phyloP scores from a whole-genome alignment of 2,888 invertebrate species.

The Dicyrtoma fusca region DNA sequence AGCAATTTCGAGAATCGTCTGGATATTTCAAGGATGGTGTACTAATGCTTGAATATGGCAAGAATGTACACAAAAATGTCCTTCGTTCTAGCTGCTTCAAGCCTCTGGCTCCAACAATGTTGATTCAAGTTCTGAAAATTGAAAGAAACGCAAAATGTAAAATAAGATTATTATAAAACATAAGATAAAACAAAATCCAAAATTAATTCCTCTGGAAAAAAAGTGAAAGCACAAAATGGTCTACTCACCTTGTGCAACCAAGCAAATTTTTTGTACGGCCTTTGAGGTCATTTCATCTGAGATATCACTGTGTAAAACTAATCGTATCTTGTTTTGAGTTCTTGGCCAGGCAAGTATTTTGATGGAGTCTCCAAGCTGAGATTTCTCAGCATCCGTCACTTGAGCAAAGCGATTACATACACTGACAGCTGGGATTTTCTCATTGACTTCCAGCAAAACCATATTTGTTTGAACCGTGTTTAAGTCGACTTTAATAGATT shows the following conservation, averaged over 20 bases:
- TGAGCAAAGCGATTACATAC: conserved; percentile 65
- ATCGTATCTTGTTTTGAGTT: conserved; percentile 66
- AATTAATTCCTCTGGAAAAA: too few relatives aligned
- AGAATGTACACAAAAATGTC: too few relatives aligned
- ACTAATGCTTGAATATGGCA: too few relatives aligned
- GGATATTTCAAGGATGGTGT: too few relatives aligned
- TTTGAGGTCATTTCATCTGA: conserved; percentile 69
- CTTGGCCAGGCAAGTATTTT: conserved; percentile 61
- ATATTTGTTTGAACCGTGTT: conserved; percentile 74
- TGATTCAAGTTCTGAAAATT: too few relatives aligned
- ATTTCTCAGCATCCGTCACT: conserved; percentile 60
- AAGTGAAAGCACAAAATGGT: background rate
- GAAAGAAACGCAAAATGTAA: background rate
- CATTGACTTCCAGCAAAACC: conserved; percentile 67
- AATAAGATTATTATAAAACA: background rate
- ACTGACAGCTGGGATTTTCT: conserved; percentile 63
- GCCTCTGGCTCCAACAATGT: too few relatives aligned
- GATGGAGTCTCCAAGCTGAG: conserved; percentile 34
- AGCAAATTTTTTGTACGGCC: conserved; percentile 72
- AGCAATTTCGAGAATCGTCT: too few relatives aligned
- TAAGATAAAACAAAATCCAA: background rate
- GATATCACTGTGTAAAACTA: conserved; percentile 75
- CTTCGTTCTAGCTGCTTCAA: too few relatives aligned
- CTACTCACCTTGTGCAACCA: conserved; percentile 61
- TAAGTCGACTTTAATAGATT: conserved; percentile 68